Evolutionary conservation across 2,888 invertebrate genomes (phyloP).

Genomic region (Hermaeophaga mercurialis): DNA sequence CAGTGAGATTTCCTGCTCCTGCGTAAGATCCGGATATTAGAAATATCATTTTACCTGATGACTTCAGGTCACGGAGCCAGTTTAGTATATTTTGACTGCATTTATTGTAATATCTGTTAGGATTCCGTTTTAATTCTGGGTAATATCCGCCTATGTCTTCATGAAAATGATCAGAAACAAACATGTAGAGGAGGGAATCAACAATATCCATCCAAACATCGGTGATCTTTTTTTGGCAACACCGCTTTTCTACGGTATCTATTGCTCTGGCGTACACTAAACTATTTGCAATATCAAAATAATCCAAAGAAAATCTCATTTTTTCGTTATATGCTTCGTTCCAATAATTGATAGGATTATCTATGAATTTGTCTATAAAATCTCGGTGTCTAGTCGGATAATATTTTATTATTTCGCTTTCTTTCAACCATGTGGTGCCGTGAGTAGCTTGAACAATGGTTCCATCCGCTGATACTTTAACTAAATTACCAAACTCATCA

Average conservation of each 20-base stretch:
- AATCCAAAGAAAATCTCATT: constrained; percentile 71
- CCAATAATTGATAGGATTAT: constrained; percentile 65
- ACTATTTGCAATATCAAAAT: constrained; percentile 72
- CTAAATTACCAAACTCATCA: constrained; percentile 62
- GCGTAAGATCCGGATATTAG: constrained; percentile 74
- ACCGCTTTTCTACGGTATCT: constrained; percentile 63
- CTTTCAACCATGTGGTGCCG: constrained; percentile 64
- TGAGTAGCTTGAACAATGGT: constrained; percentile 69
- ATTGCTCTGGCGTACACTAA: constrained; percentile 70
- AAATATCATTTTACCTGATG: constrained; percentile 64
- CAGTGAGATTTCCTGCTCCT: constrained; percentile 71
- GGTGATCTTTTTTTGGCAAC: constrained; percentile 52
- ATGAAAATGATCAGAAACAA: constrained; percentile 62
- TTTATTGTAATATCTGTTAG: constrained; percentile 65
- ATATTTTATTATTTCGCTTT: constrained; percentile 64
- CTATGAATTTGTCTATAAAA: constrained; percentile 59
- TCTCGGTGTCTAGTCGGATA: constrained; percentile 64
- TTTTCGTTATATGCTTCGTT: constrained; percentile 64
- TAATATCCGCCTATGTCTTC: constrained; percentile 67
- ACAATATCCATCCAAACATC: constrained; percentile 69
- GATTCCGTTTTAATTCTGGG: constrained; percentile 62
- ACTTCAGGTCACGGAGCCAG: constrained; percentile 66
- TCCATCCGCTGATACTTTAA: constrained; percentile 68
- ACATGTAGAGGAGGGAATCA: constrained; percentile 66
- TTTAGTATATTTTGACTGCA: constrained; percentile 60